Evolutionary conservation across 2,797 vertebrate species (phyloP).

Genomic region (Pitangus sulphuratus): DNA sequence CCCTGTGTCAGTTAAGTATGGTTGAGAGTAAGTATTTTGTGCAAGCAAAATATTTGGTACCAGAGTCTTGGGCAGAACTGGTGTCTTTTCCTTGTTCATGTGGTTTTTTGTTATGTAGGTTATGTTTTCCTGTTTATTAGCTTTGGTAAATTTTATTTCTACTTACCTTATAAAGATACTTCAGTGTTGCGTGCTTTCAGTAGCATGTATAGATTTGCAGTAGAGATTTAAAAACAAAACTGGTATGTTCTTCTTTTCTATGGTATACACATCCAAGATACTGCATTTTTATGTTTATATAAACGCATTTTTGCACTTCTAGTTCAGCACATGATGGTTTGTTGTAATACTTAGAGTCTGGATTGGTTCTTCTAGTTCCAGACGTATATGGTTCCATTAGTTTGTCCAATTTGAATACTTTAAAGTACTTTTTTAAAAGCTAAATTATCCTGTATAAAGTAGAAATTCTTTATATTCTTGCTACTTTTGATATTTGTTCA

Average conservation of each 20-base stretch:
- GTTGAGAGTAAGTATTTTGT: neutral
- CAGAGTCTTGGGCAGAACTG: neutral
- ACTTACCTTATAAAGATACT: neutral
- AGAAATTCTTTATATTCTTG: neutral
- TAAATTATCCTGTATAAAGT: neutral
- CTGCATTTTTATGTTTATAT: neutral
- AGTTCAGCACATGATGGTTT: neutral
- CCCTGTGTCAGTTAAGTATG: neutral
- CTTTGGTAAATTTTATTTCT: neutral
- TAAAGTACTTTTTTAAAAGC: neutral
- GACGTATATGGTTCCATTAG: neutral
- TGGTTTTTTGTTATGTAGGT: neutral
- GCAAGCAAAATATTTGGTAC: neutral
- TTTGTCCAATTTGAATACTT: neutral
- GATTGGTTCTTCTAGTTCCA: neutral
- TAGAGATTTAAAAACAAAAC: neutral
- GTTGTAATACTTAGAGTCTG: neutral
- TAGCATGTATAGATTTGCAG: neutral
- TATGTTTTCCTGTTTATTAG: neutral
- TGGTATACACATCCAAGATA: neutral
- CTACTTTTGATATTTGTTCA: neutral
- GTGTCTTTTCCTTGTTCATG: neutral
- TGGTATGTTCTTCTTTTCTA: neutral
- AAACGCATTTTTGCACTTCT: neutral
- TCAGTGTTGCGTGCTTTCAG: neutral